Evolutionary conservation across 2,797 vertebrate genomes (phyloP).

Genomic region (Artibeus lituratus): DNA sequence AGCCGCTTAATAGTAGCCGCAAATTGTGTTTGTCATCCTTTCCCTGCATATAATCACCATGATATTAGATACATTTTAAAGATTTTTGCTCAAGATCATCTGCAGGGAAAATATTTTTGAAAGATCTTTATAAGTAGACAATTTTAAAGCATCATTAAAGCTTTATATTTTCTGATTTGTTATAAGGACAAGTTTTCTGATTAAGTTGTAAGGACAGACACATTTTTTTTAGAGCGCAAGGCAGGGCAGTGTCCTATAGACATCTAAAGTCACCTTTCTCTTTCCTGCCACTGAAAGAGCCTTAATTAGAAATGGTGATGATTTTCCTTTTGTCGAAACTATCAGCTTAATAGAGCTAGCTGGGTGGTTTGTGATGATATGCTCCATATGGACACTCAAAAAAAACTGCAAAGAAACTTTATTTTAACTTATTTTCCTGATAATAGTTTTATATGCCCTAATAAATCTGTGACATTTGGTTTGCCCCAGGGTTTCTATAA

Average conservation of each 20-base stretch:
- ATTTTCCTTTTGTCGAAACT: not conserved
- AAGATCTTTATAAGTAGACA: not conserved
- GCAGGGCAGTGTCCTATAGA: not conserved
- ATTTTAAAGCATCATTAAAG: not conserved
- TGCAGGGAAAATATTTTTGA: not conserved
- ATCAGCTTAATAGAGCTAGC: not conserved
- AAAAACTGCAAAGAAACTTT: conserved; percentile 37
- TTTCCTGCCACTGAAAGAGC: not conserved
- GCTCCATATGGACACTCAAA: not conserved
- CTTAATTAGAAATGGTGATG: not conserved
- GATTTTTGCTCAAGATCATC: not conserved
- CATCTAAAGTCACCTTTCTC: not conserved
- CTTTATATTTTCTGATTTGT: not conserved
- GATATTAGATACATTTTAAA: not conserved
- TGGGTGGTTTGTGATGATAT: not conserved
- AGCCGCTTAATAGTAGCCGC: not conserved
- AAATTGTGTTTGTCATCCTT: not conserved
- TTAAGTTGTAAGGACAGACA: not conserved
- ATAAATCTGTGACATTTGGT: conserved; percentile 60
- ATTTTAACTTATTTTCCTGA: conserved; percentile 38
- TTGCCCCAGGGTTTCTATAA: conserved; percentile 54
- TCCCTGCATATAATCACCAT: not conserved
- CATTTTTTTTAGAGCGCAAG: not conserved
- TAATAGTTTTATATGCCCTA: conserved; percentile 37
- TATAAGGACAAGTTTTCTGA: too few relatives aligned